A percentile compares a stretch with the other conserved stretches of the same genome.
These are phyloP conservation scores for Falco punctatus DNA, from an alignment of 2,113 vertebrate genomes.

Conservation along the genomic window DNA sequence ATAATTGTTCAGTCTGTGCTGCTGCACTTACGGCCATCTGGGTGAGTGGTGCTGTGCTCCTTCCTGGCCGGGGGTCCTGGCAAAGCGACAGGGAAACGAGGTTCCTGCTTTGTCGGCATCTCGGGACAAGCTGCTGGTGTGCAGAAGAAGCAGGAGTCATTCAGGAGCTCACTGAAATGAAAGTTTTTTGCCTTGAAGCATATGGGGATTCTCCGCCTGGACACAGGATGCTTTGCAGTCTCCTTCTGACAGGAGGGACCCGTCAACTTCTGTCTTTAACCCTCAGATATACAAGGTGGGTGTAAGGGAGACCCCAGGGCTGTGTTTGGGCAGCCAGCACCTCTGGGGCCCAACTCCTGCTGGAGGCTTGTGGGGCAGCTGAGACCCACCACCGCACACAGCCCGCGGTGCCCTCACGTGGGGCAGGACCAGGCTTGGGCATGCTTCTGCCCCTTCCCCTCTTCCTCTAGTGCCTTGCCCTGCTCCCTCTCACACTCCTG, in stretches of 20 bases:
- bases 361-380: background rate
- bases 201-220: background rate
- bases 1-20: background rate
- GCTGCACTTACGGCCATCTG: background rate
- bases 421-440: background rate
- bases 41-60: accelerated
- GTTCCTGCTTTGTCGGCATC: accelerated
- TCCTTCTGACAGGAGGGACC: background rate
- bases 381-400: background rate
- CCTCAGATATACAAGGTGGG: accelerated
- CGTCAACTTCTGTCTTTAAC: accelerated
- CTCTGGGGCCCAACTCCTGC: background rate
- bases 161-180: background rate
- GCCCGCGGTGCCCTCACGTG: background rate
- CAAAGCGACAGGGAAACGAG: accelerated
- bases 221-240: background rate
- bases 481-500: accelerated
- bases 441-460: background rate
- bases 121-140: background rate
- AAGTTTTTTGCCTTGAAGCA: background rate
- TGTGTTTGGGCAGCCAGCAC: background rate
- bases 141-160: background rate
- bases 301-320: background rate
- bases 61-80: background rate
- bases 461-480: background rate